These are phyloP conservation scores for Chironomus tentans DNA, from an alignment of 2,888 invertebrate species.

Conservation along the genomic window DNA sequence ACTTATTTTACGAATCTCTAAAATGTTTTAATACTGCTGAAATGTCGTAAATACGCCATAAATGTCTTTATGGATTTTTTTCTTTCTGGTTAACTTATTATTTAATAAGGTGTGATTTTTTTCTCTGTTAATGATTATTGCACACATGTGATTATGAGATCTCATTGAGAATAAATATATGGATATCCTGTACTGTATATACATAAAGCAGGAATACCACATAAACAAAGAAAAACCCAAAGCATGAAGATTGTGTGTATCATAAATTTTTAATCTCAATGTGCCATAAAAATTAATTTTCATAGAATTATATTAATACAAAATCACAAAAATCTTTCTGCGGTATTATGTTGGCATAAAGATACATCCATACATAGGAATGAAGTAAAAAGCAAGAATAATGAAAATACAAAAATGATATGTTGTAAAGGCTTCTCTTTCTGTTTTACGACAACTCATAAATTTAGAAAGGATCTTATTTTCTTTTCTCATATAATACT, in stretches of 20 bases:
- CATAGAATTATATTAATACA: slow-evolving; percentile 8
- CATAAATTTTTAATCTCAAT: slow-evolving; percentile 17
- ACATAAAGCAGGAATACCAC: too few relatives aligned
- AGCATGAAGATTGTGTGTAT: neutral
- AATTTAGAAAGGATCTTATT: neutral
- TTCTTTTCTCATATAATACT: neutral
- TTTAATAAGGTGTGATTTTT: slow-evolving; percentile 13
- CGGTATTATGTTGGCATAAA: too few relatives aligned
- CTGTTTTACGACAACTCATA: neutral
- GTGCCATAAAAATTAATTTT: slow-evolving; percentile 16
- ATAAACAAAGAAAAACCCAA: neutral
- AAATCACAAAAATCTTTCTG: neutral
- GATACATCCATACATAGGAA: too few relatives aligned
- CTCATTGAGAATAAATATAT: neutral
- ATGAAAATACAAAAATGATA: neutral
- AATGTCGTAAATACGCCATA: too few relatives aligned
- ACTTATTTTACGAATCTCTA: too few relatives aligned
- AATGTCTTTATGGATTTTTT: neutral
- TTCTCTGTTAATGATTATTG: neutral
- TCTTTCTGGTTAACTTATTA: neutral
- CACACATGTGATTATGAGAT: neutral
- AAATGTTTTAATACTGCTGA: too few relatives aligned
- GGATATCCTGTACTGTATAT: neutral
- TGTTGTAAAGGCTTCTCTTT: neutral
- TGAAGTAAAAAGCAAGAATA: too few relatives aligned